phyloP scores from a whole-genome alignment of 2,113 vertebrate genomes.

The Odontesthes bonariensis region DNA sequence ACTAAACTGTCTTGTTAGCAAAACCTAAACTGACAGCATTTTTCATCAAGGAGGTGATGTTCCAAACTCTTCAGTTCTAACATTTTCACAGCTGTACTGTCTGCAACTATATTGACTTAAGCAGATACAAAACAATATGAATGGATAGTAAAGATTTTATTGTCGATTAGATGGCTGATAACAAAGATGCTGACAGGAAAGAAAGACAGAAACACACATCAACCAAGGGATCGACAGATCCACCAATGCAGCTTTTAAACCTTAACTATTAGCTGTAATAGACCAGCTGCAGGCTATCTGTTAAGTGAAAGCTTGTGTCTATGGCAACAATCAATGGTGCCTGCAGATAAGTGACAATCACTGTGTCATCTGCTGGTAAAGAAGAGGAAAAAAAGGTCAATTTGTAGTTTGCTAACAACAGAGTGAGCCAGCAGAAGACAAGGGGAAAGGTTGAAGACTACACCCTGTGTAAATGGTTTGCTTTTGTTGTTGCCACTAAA shows the following conservation, averaged over 20 bases:
- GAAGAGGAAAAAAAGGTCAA: constrained; percentile 28
- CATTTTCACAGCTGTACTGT: no score
- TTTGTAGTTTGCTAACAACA: constrained; percentile 4
- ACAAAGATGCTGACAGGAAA: not conserved
- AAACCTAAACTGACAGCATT: not conserved
- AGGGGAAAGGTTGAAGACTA: not conserved
- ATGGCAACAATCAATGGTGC: constrained; percentile 31
- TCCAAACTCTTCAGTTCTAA: not conserved
- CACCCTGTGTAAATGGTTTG: not conserved
- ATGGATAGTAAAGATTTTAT: not conserved
- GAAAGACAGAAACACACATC: not conserved
- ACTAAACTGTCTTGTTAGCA: not conserved
- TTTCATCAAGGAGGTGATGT: not conserved
- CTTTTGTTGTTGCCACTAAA: not conserved
- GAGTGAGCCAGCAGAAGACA: not conserved
- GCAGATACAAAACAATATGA: not conserved
- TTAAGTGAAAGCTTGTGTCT: constrained; percentile 27
- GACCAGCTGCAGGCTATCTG: constrained; percentile 4
- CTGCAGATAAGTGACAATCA: constrained; percentile 40
- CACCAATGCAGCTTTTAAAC: not conserved
- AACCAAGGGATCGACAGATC: not conserved
- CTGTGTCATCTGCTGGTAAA: constrained; percentile 24
- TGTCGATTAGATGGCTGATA: not conserved
- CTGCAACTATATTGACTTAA: no score
- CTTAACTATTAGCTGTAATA: not conserved